These are phyloP conservation scores for Xenopus tropicalis DNA, from an alignment of 2,113 vertebrate species.

Conservation along the genomic window DNA sequence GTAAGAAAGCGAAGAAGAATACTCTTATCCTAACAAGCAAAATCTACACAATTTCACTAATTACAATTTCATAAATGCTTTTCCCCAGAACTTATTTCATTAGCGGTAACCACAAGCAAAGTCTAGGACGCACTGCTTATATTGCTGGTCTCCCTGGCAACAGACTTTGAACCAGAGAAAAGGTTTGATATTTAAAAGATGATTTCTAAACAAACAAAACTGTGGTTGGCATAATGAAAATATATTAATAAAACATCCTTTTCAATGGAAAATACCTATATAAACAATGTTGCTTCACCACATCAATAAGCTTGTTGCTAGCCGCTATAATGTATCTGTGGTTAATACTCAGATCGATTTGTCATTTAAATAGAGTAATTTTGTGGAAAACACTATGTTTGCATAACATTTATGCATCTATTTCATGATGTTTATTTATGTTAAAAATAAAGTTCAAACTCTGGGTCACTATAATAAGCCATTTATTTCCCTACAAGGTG, in stretches of 20 bases:
- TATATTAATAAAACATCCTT: not conserved
- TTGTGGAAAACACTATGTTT: no score
- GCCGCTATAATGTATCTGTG: not conserved
- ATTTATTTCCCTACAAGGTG: no score
- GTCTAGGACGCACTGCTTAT: not conserved
- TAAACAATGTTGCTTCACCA: not conserved
- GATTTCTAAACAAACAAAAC: slow-evolving; percentile 1
- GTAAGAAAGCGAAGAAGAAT: not conserved
- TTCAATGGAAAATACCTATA: not conserved
- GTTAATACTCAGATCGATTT: no score
- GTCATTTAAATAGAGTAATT: no score
- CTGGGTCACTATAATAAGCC: no score
- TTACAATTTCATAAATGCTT: not conserved
- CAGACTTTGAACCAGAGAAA: slow-evolving; percentile 12
- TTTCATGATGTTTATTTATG: no score
- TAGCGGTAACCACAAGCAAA: not conserved
- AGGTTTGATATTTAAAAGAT: slow-evolving; percentile 15
- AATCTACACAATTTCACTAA: not conserved
- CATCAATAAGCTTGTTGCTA: not conserved
- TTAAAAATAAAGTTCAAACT: no score
- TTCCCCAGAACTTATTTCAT: not conserved
- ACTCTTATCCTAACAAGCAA: not conserved
- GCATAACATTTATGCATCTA: no score
- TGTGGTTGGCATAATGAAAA: not conserved
- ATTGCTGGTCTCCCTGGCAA: slow-evolving; percentile 5